These are phyloP conservation scores for Oasisia sp. DNA, from an alignment of 2,888 invertebrate genomes.

Conservation along the genomic window DNA sequence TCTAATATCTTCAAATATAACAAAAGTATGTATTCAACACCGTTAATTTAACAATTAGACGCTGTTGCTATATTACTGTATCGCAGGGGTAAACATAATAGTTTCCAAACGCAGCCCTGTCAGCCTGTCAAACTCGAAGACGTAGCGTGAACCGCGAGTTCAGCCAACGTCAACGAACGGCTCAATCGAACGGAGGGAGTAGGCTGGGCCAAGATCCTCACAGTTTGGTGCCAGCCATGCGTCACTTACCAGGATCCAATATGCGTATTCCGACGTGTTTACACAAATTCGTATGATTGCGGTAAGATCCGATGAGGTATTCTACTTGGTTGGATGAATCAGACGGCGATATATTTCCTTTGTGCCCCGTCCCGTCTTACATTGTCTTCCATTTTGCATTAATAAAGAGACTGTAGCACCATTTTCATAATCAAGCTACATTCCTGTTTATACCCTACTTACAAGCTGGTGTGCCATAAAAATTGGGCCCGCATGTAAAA, in stretches of 20 bases:
- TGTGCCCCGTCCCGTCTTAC: not conserved
- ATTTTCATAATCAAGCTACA: conserved; percentile 17
- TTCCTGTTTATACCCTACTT: not conserved
- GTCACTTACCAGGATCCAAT: not conserved
- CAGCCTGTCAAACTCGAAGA: not conserved
- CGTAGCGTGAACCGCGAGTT: not conserved
- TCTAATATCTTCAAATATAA: not conserved
- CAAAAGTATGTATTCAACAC: not conserved
- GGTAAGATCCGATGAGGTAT: not conserved
- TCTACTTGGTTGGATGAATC: not conserved
- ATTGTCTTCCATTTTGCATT: conserved; percentile 13
- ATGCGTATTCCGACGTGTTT: conserved; percentile 6
- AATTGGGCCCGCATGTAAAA: not conserved
- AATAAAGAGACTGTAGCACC: not conserved
- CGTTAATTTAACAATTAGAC: not conserved
- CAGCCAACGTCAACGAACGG: not conserved
- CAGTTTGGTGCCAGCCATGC: not conserved
- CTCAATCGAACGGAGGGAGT: not conserved
- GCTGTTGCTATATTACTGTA: not conserved
- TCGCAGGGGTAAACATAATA: not conserved
- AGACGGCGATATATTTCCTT: conserved; percentile 5
- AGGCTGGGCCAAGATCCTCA: not conserved
- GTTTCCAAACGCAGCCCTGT: not conserved
- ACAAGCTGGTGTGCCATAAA: not conserved
- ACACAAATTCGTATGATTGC: not conserved